These are phyloP conservation scores for Neelides folsomi DNA, from an alignment of 2,888 invertebrate species.

Conservation along the genomic window DNA sequence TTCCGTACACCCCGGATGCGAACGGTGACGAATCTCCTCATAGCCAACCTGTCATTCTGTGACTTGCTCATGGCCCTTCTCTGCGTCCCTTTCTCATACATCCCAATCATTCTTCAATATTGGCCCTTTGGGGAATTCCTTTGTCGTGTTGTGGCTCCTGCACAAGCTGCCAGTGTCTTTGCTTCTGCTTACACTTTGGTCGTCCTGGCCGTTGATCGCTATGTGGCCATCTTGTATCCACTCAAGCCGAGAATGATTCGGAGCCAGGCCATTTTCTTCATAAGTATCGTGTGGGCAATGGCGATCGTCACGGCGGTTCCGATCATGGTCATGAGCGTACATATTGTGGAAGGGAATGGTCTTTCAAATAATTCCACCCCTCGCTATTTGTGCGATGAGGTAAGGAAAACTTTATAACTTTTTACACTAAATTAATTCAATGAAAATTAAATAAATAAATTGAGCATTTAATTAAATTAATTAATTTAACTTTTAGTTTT, in stretches of 20 bases:
- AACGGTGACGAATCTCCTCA: constrained; percentile 83
- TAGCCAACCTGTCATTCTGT: constrained; percentile 69
- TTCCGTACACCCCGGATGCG: constrained; percentile 70
- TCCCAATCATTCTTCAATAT: constrained; percentile 62
- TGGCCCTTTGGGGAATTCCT: constrained; percentile 66
- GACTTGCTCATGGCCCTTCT: constrained; percentile 80
- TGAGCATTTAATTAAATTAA: not conserved
- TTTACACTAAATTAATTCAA: too few species aligned
- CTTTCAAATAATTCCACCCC: too few species aligned
- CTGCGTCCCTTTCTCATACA: constrained; percentile 80
- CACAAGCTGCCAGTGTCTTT: constrained; percentile 34
- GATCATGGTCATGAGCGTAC: constrained; percentile 5
- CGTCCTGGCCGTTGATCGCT: constrained; percentile 79
- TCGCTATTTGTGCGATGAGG: constrained; percentile 15
- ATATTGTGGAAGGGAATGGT: not conserved
- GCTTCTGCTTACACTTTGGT: constrained; percentile 82
- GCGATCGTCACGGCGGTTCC: constrained; percentile 49
- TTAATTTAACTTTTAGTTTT: too few species aligned
- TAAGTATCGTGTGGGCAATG: constrained; percentile 67
- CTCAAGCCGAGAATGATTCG: constrained; percentile 66
- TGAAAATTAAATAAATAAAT: too few species aligned
- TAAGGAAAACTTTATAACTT: constrained; percentile 5
- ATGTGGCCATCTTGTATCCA: constrained; percentile 80
- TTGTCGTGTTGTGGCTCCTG: constrained; percentile 54
- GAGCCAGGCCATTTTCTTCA: constrained; percentile 53